A percentile compares a stretch with the other conserved stretches of the same genome.
Conservation (phyloP, 2,797 vertebrate genomes). For the Onychomys torridus region DNA sequence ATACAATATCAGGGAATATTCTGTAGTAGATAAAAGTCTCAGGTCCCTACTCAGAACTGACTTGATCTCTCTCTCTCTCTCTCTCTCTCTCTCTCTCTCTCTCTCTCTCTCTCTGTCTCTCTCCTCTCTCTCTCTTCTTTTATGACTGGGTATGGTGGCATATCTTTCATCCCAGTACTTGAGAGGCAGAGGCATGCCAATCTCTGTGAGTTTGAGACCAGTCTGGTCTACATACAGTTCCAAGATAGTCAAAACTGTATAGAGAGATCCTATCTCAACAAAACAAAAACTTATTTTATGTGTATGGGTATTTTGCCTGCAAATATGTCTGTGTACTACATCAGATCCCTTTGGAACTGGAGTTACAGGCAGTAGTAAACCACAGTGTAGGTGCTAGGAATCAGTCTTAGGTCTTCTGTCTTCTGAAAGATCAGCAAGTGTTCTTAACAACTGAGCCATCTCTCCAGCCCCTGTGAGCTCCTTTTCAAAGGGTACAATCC, state of each 20-base stretch:
- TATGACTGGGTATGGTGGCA: not conserved
- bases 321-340: not conserved
- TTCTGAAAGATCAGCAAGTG: not conserved
- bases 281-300: not conserved
- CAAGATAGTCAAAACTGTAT: not conserved
- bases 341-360: not conserved
- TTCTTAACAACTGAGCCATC: not conserved
- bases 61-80: not conserved
- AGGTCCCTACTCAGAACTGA: not conserved
- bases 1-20: not conserved
- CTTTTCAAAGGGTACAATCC: not conserved
- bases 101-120: not conserved
- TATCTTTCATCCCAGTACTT: not conserved
- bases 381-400: not conserved
- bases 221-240: not conserved
- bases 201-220: not conserved
- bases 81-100: no score
- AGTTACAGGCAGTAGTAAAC: not conserved
- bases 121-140: not conserved
- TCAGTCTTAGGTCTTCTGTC: not conserved
- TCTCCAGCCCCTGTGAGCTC: not conserved
- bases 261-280: not conserved
- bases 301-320: not conserved
- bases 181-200: not conserved
- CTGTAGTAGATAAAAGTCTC: not conserved